Evolutionary conservation across 2,113 vertebrate genomes (phyloP), one percentile per base, ranked within the genome.

Genomic region (Cyrtonyx montezumae): DNA sequence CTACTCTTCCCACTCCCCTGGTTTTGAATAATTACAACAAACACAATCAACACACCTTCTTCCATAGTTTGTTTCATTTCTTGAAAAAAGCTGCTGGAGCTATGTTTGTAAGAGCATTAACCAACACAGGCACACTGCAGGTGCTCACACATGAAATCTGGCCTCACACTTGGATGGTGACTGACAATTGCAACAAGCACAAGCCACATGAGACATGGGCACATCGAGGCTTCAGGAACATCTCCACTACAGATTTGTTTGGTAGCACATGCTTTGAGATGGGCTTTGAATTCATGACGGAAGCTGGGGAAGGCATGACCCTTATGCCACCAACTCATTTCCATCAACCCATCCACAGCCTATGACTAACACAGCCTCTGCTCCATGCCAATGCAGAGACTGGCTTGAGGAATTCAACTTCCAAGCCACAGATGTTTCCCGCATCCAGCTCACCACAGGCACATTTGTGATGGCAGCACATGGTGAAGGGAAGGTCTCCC

Each of bases 11-110:
- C 6, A 12, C 15, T 76, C 11, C 12, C 13, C 46, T 5, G 2
- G 48, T 65, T 84, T 87, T 43, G 58, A 69, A 70, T 63, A 23
- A 58, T 61, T 69, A 19, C 2, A 2, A 53, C 71, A 69, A 93
- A 83, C 42, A 79, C 15, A 1, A 0, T 45, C 75, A 79, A 32
- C 26, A 25, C 0, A 0, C 15, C 40, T 34, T 87, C 48, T 37
- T 73, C 12, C 37, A n/a, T 14, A 88, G 45, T 15, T 11, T 56
- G 25, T 11, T 6, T 28, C n/a, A 7, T 28, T 16, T 48, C 67
- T 51, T 15, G 1, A 4, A 17, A 74, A 79, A 90, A 69, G 11
- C 42, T 46, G 48, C 7, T 12, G 34, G 34, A 94, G 36, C 53
- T 69, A 16, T 37, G 18, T 53, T 91, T 87, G 30, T n/a, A 61